Evolutionary conservation across 2,888 invertebrate genomes (phyloP), one percentile per base, ranked within the genome.

Genomic region (Herminia tarsipennalis): DNA sequence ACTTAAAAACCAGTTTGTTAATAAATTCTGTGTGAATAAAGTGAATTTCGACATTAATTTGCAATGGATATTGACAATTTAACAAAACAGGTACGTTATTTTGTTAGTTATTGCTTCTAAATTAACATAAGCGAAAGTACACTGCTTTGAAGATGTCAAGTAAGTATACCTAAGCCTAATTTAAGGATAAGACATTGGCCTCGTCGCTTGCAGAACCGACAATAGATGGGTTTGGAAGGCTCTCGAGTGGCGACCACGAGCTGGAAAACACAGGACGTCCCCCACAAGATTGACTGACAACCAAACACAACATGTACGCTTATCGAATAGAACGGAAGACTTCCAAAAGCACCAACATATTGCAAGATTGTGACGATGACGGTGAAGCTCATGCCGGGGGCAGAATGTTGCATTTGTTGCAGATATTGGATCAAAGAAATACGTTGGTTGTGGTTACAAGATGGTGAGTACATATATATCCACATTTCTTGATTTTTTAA

Each of bases 241-340:
- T n/a, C n/a, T n/a, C n/a, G n/a, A n/a, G n/a, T n/a, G n/a, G n/a
- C n/a, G n/a, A n/a, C n/a, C n/a, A n/a, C n/a, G n/a, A n/a, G n/a
- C n/a, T n/a, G n/a, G n/a, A n/a, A n/a, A n/a, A n/a, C n/a, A n/a
- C n/a, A n/a, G n/a, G n/a, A n/a, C n/a, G n/a, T n/a, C n/a, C n/a
- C n/a, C n/a, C n/a, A n/a, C n/a, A n/a, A n/a, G n/a, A n/a, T n/a
- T n/a, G n/a, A n/a, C n/a, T n/a, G n/a, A n/a, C n/a, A n/a, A n/a
- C n/a, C 0, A 96, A 95, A 5, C 97, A 98, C 83, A 97, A 97
- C 73, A 96, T 97, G 72, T 93, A 93, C 60, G 97, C 97, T 0
- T 97, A 95, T 75, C 73, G 90, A 1, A 83, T 90, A 38, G 88
- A 88, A 36, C 66, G 75, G 0, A 69, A 72, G 33, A 81, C 86